Percentiles rank a stretch among this genome's conserved stretches.
Conservation (phyloP, 2,888 invertebrate genomes). For the Heteromurus nitidus region DNA sequence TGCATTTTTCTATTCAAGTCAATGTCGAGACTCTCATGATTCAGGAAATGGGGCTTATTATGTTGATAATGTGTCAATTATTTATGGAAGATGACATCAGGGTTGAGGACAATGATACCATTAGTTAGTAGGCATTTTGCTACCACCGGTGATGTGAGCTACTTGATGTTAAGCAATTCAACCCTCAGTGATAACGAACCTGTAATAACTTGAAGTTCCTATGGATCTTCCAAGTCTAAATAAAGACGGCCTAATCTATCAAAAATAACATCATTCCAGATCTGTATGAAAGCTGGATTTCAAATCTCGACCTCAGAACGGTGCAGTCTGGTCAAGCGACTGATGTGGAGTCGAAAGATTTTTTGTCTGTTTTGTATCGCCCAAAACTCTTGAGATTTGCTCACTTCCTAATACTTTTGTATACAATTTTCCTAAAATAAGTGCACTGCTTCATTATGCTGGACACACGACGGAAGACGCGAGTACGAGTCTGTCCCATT, state of each 20-base stretch:
- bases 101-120: conserved; percentile 35
- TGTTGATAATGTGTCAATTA: conserved; percentile 35
- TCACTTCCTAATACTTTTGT: background rate
- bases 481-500: conserved; percentile 59
- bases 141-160: too few species aligned
- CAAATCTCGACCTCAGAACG: too few species aligned
- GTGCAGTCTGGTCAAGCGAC: background rate
- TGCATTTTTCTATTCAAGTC: too few species aligned
- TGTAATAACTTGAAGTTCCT: too few species aligned
- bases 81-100: conserved; percentile 33
- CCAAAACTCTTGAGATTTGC: background rate
- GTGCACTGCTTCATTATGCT: background rate
- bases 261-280: background rate
- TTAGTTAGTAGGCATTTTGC: background rate
- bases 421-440: too few species aligned
- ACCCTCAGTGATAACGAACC: too few species aligned
- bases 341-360: background rate
- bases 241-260: too few species aligned
- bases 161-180: too few species aligned
- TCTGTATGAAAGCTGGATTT: too few species aligned
- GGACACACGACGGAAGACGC: background rate
- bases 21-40: conserved; percentile 62
- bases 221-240: too few species aligned
- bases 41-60: conserved; percentile 53
- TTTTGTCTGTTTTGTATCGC: background rate